These are phyloP conservation scores for Malthinus seriepunctatus DNA, from an alignment of 2,888 invertebrate genomes.

Conservation along the genomic window DNA sequence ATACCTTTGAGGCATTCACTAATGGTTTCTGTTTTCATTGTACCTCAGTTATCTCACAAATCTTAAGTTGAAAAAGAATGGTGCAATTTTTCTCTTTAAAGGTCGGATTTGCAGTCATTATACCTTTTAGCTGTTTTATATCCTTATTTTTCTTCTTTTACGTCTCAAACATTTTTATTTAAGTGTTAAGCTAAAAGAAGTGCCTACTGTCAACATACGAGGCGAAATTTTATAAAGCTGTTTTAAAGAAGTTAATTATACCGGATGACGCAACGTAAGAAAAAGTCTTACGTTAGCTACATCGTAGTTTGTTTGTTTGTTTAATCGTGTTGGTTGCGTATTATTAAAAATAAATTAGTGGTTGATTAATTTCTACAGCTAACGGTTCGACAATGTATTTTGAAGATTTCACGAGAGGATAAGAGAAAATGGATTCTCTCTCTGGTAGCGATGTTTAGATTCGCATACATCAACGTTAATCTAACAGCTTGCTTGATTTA, in stretches of 20 bases:
- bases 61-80: constrained; percentile 25
- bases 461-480: constrained; percentile 5
- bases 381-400: constrained; percentile 7
- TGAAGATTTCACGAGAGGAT: not conserved
- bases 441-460: not conserved
- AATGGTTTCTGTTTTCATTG: constrained; percentile 23
- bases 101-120: constrained; percentile 29
- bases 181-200: constrained; percentile 17
- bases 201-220: constrained; percentile 5
- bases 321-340: no score
- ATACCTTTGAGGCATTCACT: constrained; percentile 7
- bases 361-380: constrained; percentile 4
- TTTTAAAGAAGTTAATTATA: no score
- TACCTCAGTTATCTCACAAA: constrained; percentile 25
- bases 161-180: constrained; percentile 21
- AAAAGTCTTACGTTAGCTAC: no score
- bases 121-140: constrained; percentile 25
- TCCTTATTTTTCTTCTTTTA: constrained; percentile 25
- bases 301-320: no score
- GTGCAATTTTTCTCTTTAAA: constrained; percentile 24
- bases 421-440: constrained; percentile 4
- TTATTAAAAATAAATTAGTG: constrained; percentile 1
- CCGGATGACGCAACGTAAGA: no score
- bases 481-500: constrained; percentile 2
- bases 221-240: not conserved